Base-by-base conservation (phyloP, 2,113 vertebrate genomes). In the Hippocampus mohnikei region DNA sequence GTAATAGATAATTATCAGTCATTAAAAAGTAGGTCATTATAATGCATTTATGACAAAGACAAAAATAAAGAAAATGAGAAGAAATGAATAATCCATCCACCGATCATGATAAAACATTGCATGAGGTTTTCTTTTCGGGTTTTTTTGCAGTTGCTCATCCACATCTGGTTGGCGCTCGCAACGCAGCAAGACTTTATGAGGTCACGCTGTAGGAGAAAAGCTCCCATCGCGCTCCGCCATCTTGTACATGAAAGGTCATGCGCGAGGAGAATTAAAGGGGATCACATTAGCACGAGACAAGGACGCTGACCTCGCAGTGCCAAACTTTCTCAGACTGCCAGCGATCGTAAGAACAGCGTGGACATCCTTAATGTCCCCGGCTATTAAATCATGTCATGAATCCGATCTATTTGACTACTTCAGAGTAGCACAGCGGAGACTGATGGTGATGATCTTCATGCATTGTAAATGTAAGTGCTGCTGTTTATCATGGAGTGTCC, bases 231-330 rank as follows among this genome's bases (percentile, higher is more conserved):
- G 33, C 21, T 15, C 63, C 41, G 63, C 41, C n/a, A 18, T 60
- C 67, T 27, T 70, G 65, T 63, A 71, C 66, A 69, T n/a, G 53
- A 69, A 72, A 73, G 72, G 78, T 70, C 68, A 66, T 29, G 40
- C 44, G 2, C 63, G 12, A 46, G 42, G 29, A 69, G 42, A 69
- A 55, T 72, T 44, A 73, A 58, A 73, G 69, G 60, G 18, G 67
- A 67, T 71, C 40, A 52, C n/a, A 76, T 77, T 70, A 70, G 41
- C 41, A 69, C 21, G 67, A 76, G 78, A 70, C 78, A 81, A 82
- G 58, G 15, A 65, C 70, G 73, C 41, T 18, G 42, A 46, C 63
- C 33, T 21, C 8, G 40, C 37, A 15, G 8, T 55, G 56, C 0
- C 61, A 46, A 61, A 25, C 50, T 12, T 23, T 0, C 27, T 29